These are phyloP conservation scores for Petrocephalus microphthalmus DNA, from an alignment of 2,113 vertebrate genomes.

Conservation along the genomic window DNA sequence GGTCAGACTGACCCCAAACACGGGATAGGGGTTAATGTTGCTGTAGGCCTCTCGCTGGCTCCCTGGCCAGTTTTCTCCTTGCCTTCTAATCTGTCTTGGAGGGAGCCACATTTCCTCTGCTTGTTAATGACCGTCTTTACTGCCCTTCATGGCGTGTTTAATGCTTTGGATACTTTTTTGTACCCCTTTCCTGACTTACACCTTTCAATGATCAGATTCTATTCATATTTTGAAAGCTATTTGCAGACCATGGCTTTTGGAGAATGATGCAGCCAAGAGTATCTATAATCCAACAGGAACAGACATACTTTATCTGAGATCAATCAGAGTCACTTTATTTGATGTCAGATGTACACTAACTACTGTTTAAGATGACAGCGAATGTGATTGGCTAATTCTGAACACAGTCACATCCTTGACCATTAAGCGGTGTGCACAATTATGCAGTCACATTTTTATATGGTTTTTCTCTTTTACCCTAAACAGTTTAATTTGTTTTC, in stretches of 20 bases:
- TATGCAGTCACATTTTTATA: background rate
- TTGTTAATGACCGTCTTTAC: background rate
- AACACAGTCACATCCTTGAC: background rate
- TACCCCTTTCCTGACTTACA: background rate
- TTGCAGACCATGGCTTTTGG: background rate
- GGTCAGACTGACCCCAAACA: too few relatives aligned
- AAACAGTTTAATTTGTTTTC: background rate
- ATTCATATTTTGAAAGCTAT: background rate
- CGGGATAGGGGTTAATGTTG: too few relatives aligned
- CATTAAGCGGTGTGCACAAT: background rate
- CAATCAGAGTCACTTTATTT: background rate
- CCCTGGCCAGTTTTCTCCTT: background rate
- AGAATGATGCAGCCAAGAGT: background rate
- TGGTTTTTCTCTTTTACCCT: background rate
- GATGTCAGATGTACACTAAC: background rate
- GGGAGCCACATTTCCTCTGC: background rate
- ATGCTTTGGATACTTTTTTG: background rate
- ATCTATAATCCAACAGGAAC: background rate
- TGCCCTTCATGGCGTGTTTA: background rate
- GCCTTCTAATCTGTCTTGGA: background rate
- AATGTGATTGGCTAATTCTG: background rate
- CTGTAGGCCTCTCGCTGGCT: background rate
- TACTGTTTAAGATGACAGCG: background rate
- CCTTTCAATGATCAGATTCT: background rate
- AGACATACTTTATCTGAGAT: background rate